Base-by-base conservation (phyloP, 2,888 invertebrate genomes). In the Exocentrus adspersus region DNA sequence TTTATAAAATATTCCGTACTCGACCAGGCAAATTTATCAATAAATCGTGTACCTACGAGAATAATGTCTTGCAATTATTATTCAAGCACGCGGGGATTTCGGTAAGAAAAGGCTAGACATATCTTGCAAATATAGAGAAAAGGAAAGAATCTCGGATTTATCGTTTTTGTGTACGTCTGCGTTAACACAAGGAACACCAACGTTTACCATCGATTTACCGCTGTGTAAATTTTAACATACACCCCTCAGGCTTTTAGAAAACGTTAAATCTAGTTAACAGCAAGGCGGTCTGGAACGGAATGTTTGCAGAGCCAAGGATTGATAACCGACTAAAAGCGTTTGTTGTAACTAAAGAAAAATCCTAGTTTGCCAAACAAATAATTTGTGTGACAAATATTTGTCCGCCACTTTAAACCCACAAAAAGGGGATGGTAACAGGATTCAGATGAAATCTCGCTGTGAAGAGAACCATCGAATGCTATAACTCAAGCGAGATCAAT, bases 221-320 rank as follows among this genome's bases (percentile, higher is more conserved):
- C 58, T 41, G 58, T 48, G 41, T 50, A 58, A 58, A 58, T 58
- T 58, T 57, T 46, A 46, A 54, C 54, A 42, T 21, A 37, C 54
- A 24, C 43, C 54, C 42, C 21, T 42, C 24, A 43, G 53, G 53
- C 41, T 53, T 43, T 42, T 42, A 42, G 42, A 54, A 54, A 54
- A 54, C 54, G 43, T 54, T 54, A 54, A 42, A 54, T 54, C 54
- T 54, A 54, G 54, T 54, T 54, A 54, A 42, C 24, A 42, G 42
- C 24, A 16, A 10, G 24, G 14, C 42, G 14, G 12, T 21, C 16
- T 14, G 10, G 10, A 28, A 24, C 12, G 24, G 7, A 28, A 42
- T 54, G 54, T 54, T 54, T 54, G 37, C 12, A 17, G 41, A 41
- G 54, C 20, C 14, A 9, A n/a, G 20, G 52, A 54, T 21, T 24